Percentiles rank a stretch among this genome's conserved stretches.
Evolutionary conservation across 2,888 invertebrate species (phyloP).

Genomic region (Deilephila porcellus): DNA sequence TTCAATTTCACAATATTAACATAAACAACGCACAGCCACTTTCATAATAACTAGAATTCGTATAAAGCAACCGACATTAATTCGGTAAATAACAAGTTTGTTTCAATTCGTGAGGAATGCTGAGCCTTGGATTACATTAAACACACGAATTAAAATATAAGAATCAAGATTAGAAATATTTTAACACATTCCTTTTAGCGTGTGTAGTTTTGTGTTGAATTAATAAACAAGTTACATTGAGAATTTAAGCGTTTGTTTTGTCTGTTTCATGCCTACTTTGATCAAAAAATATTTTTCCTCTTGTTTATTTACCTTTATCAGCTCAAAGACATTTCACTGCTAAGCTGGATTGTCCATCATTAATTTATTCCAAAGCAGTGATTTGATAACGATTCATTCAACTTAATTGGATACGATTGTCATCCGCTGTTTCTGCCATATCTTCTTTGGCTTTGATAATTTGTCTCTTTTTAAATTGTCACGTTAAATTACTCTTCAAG

Average conservation of each 20-base stretch:
- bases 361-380: too few species aligned
- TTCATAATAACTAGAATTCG: constrained; percentile 1
- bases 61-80: constrained; percentile 13
- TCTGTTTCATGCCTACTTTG: not conserved
- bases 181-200: constrained; percentile 15
- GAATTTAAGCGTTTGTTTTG: not conserved
- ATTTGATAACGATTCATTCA: too few species aligned
- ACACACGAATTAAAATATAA: not conserved
- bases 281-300: not conserved
- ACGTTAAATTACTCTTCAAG: too few species aligned
- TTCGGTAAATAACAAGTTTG: constrained; percentile 16
- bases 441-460: too few species aligned
- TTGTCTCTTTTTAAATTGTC: too few species aligned
- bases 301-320: not conserved
- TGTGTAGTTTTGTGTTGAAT: not conserved
- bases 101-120: constrained; percentile 24
- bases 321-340: too few species aligned
- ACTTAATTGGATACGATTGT: too few species aligned
- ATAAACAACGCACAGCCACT: constrained; percentile 1
- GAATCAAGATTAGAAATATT: constrained; percentile 18
- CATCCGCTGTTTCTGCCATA: too few species aligned
- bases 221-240: not conserved
- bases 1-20: constrained; percentile 7
- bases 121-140: constrained; percentile 6
- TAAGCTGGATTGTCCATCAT: too few species aligned